A percentile compares a stretch with the other conserved stretches of the same genome.
Evolutionary conservation across 2,113 vertebrate genomes (phyloP).

Genomic region (Cyrtonyx montezumae): DNA sequence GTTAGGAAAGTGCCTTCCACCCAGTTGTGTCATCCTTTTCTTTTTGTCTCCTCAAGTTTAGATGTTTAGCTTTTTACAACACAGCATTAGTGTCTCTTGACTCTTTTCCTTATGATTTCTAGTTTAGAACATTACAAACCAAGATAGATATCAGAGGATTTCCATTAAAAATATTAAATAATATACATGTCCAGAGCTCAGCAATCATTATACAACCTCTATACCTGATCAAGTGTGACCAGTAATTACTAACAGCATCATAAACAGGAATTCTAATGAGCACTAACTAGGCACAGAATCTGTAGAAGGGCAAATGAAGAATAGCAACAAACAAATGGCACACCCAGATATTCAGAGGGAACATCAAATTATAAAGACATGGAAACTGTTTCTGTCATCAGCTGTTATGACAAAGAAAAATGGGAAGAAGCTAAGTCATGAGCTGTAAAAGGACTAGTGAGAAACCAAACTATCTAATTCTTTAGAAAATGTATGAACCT

Average conservation of each 20-base stretch:
- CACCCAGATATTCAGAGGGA: background rate
- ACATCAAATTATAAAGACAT: background rate
- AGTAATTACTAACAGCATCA: background rate
- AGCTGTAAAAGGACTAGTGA: background rate
- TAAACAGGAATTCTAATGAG: background rate
- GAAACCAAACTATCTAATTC: background rate
- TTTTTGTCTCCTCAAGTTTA: background rate
- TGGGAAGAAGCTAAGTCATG: background rate
- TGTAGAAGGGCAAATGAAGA: background rate
- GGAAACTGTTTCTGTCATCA: background rate
- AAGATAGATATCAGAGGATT: background rate
- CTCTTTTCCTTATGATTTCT: background rate
- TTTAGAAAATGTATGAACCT: background rate
- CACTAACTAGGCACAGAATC: background rate
- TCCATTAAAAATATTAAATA: background rate
- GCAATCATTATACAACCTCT: background rate
- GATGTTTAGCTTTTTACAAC: background rate
- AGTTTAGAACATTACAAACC: rapidly evolving
- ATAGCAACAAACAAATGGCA: background rate
- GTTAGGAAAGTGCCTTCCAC: background rate
- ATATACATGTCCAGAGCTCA: background rate
- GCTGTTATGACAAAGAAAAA: background rate
- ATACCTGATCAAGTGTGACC: background rate
- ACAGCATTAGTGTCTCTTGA: background rate
- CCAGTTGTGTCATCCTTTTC: background rate